Evolutionary conservation across 2,797 vertebrate species (phyloP).

Genomic region (Chloroceryle inda): DNA sequence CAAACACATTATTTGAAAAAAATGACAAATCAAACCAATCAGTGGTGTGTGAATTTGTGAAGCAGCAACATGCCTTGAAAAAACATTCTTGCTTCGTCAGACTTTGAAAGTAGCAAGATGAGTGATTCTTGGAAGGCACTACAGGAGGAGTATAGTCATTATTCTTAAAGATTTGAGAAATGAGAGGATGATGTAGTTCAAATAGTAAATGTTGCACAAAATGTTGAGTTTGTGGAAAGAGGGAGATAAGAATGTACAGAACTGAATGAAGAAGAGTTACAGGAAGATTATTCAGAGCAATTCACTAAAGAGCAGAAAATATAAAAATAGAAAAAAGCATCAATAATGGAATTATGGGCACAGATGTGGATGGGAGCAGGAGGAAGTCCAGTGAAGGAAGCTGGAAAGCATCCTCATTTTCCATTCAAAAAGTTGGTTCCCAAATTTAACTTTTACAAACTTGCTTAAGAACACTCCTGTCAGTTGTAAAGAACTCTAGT

Average conservation of each 20-base stretch:
- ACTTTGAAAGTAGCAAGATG: not conserved
- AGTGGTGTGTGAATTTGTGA: not conserved
- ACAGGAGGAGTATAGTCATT: not conserved
- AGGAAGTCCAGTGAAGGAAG: not conserved
- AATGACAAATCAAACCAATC: not conserved
- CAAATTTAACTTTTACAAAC: not conserved
- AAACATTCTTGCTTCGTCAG: not conserved
- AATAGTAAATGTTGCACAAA: not conserved
- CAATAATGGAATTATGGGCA: not conserved
- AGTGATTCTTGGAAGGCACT: not conserved
- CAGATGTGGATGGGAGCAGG: not conserved
- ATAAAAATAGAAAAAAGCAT: not conserved
- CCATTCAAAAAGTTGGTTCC: not conserved
- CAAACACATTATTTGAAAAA: not conserved
- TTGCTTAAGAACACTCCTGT: not conserved
- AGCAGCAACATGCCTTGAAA: not conserved
- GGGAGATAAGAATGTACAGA: not conserved
- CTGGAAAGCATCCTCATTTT: not conserved
- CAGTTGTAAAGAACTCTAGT: not conserved
- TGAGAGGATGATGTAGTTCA: not conserved
- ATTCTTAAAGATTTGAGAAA: not conserved
- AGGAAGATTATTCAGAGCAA: not conserved
- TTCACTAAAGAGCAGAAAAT: not conserved
- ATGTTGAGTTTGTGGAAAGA: not conserved
- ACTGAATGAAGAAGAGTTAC: not conserved